Evolutionary conservation across 2,113 vertebrate species (phyloP).

Genomic region (Lamprologus speciosus): DNA sequence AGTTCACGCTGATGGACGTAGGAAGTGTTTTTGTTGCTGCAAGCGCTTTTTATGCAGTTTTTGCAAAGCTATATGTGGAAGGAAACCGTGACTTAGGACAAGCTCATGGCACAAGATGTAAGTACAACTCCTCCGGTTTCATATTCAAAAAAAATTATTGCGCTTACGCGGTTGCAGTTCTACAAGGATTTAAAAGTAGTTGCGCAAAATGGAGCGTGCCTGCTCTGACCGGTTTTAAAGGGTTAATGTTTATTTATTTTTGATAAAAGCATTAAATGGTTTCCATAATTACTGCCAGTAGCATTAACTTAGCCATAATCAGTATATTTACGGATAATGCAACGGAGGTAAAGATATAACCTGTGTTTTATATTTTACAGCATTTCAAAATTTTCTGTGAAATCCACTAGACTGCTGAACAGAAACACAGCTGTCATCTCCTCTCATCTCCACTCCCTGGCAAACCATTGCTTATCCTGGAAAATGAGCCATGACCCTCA

Average conservation of each 20-base stretch:
- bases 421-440: not conserved
- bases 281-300: not conserved
- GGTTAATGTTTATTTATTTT: not conserved
- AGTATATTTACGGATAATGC: not conserved
- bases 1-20: too few relatives aligned
- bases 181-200: too few relatives aligned
- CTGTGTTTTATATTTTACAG: not conserved
- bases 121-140: too few relatives aligned
- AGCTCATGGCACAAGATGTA: too few relatives aligned
- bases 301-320: not conserved
- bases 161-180: too few relatives aligned
- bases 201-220: too few relatives aligned
- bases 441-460: not conserved
- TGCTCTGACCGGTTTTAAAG: too few relatives aligned
- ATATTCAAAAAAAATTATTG: too few relatives aligned
- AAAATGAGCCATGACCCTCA: constrained; percentile 34
- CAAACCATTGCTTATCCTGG: constrained; percentile 6
- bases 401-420: not conserved
- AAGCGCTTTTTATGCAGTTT: too few relatives aligned
- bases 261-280: not conserved
- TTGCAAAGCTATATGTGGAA: too few relatives aligned
- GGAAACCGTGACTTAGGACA: too few relatives aligned
- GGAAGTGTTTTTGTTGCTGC: not conserved
- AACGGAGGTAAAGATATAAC: not conserved
- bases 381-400: not conserved